These are phyloP conservation scores for Poeciliopsis turrubarensis DNA, from an alignment of 2,113 vertebrate species.

Conservation along the genomic window DNA sequence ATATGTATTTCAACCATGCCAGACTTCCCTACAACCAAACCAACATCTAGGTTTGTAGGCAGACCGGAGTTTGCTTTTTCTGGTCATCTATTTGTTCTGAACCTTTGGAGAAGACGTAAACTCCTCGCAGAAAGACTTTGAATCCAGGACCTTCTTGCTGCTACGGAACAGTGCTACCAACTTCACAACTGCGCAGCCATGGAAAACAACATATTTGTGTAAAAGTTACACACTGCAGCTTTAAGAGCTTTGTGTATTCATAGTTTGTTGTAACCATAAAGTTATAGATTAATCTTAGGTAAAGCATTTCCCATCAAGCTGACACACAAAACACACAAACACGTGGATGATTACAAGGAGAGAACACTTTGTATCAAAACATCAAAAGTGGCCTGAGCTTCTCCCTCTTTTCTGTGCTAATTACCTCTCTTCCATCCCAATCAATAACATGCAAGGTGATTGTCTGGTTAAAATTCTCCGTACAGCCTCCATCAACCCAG, in stretches of 20 bases:
- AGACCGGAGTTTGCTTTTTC: no score
- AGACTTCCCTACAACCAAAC: no score
- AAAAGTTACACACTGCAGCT: no score
- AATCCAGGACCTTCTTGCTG: no score
- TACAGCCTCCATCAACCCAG: constrained; percentile 76
- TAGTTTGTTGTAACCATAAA: not conserved
- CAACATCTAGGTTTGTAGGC: no score
- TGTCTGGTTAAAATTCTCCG: constrained; percentile 82
- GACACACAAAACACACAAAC: constrained; percentile 25
- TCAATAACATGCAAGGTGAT: constrained; percentile 81
- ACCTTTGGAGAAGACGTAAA: no score
- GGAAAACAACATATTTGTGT: no score
- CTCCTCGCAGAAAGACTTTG: no score
- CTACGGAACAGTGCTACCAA: no score
- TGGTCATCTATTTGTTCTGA: no score
- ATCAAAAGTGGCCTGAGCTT: constrained; percentile 72
- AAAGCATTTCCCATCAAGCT: constrained; percentile 15
- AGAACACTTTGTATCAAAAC: constrained; percentile 78
- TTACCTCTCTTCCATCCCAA: constrained; percentile 77
- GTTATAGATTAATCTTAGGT: not conserved
- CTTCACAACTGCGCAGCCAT: no score
- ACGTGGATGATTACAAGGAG: constrained; percentile 65
- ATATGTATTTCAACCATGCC: no score
- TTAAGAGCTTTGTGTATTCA: constrained; percentile 1
- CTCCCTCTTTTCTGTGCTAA: constrained; percentile 72